Evolutionary conservation across 2,888 invertebrate species (phyloP).

Genomic region (Oxystoma pomonae): DNA sequence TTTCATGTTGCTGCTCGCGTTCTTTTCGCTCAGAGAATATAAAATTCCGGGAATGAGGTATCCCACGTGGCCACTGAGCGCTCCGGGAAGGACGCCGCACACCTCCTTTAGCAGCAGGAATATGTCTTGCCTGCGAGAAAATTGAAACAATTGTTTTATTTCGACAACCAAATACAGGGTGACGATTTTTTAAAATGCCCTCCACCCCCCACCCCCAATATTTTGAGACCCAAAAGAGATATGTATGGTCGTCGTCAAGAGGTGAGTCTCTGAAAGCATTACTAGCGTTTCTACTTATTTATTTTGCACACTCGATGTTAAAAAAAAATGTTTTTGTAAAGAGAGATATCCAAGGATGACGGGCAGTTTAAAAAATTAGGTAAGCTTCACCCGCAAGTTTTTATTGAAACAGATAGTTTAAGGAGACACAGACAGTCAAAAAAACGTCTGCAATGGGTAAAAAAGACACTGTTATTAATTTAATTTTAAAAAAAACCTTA

Average conservation of each 20-base stretch:
- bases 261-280: no score
- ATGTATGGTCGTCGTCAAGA: background rate
- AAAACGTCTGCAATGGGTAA: no score
- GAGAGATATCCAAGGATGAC: no score
- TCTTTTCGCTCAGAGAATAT: constrained; percentile 85
- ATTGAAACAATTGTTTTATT: background rate
- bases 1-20: constrained; percentile 95
- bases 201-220: background rate
- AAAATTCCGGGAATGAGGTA: constrained; percentile 85
- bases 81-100: constrained; percentile 83
- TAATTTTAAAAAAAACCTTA: no score
- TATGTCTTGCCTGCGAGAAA: constrained; percentile 71
- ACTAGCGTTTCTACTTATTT: no score
- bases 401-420: no score
- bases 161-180: background rate
- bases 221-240: background rate
- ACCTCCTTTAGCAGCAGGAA: constrained; percentile 88
- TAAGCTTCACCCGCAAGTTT: no score
- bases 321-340: no score
- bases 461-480: no score
- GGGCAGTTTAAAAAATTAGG: no score
- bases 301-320: no score
- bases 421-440: no score
- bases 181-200: background rate
- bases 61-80: constrained; percentile 69